Conservation (phyloP, 2,888 invertebrate genomes). For the Xylocampa areola region DNA sequence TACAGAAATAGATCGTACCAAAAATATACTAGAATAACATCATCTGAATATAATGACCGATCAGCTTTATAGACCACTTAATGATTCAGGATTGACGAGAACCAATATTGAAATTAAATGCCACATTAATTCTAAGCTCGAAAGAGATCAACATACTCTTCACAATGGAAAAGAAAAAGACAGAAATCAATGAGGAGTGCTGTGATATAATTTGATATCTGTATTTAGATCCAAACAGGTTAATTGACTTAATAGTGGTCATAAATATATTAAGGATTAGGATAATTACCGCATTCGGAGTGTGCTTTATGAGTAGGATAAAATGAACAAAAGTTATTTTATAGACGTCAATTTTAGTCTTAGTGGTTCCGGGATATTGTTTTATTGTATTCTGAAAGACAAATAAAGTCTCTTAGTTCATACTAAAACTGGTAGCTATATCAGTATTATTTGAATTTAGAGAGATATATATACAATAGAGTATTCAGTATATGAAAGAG, state of each 20-base stretch:
- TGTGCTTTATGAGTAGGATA: slow-evolving; percentile 17
- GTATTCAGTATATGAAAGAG: too few relatives aligned
- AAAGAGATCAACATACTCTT: slow-evolving; percentile 24
- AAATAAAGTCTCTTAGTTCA: not conserved
- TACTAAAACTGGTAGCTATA: not conserved
- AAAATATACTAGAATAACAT: slow-evolving; percentile 65
- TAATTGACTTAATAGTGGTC: slow-evolving; percentile 37
- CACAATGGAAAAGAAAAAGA: slow-evolving; percentile 24
- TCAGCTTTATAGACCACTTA: slow-evolving; percentile 74
- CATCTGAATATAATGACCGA: slow-evolving; percentile 74
- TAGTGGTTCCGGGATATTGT: not conserved
- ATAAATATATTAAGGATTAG: slow-evolving; percentile 25
- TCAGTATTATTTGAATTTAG: not conserved
- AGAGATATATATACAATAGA: too few relatives aligned
- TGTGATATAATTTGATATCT: slow-evolving; percentile 34
- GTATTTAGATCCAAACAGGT: slow-evolving; percentile 39
- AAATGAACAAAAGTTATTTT: slow-evolving; percentile 4
- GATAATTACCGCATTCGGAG: slow-evolving; percentile 19
- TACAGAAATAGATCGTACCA: slow-evolving; percentile 6
- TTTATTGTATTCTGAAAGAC: not conserved
- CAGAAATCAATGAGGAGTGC: slow-evolving; percentile 14
- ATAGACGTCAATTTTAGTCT: not conserved
- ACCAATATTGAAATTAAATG: slow-evolving; percentile 49
- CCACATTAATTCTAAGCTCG: slow-evolving; percentile 20
- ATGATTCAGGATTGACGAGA: slow-evolving; percentile 48